Conservation (phyloP, 2,888 invertebrate species). For the Drosophila antonietae region DNA sequence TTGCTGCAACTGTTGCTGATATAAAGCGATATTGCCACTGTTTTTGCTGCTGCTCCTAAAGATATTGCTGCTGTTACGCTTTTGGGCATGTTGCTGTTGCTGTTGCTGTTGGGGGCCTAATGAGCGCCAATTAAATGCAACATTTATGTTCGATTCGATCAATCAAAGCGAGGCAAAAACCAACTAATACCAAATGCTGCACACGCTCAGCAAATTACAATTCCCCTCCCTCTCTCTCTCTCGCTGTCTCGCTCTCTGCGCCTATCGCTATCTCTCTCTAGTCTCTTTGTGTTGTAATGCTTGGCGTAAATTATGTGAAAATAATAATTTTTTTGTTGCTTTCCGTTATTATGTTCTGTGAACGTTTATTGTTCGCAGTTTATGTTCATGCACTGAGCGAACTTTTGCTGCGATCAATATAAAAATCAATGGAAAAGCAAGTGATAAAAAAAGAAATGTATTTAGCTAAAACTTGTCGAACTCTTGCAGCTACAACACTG, state of each 20-base stretch:
- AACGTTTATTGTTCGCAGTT: constrained; percentile 43
- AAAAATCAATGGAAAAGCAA: not conserved
- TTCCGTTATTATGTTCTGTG: constrained; percentile 39
- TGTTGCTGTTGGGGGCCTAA: constrained; percentile 49
- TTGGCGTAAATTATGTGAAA: constrained; percentile 72
- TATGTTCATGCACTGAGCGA: constrained; percentile 46
- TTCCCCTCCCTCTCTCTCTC: not conserved
- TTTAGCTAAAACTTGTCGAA: not conserved
- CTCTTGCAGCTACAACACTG: not conserved
- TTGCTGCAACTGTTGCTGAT: constrained; percentile 1
- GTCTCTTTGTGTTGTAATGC: constrained; percentile 32
- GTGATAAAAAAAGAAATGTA: not conserved
- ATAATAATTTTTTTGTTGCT: constrained; percentile 47
- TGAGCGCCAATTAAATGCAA: constrained; percentile 68
- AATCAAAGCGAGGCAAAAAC: constrained; percentile 40
- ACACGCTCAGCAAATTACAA: not conserved
- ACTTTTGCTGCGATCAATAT: constrained; percentile 9
- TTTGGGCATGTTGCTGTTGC: not conserved
- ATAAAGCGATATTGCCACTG: not conserved
- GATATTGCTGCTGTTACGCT: not conserved
- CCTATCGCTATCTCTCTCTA: not conserved
- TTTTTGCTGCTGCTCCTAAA: constrained; percentile 1
- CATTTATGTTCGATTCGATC: constrained; percentile 61
- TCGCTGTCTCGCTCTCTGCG: not conserved
- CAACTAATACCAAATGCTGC: constrained; percentile 12